Base-by-base conservation (phyloP, 2,888 invertebrate genomes). In the Rhingia rostrata region DNA sequence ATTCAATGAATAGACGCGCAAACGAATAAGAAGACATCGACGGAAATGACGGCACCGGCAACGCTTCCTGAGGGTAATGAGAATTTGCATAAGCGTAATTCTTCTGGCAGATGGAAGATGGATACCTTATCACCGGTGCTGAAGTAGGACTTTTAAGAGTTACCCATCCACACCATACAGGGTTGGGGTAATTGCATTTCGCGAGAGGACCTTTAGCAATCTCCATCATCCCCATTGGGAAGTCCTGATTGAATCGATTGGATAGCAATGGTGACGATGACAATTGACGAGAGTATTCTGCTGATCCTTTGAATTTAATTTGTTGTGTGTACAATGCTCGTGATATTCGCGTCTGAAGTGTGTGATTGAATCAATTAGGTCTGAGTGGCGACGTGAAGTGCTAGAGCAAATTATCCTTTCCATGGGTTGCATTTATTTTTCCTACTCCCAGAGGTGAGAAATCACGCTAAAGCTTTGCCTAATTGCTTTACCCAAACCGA, bases 321-420 rank as follows among this genome's bases (percentile, higher is more conserved):
- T 80, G 64, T 80, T 58, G 37, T 49, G 14, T 61, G 56, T 70
- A 63, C 63, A 61, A 45, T 53, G 35, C 45, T 41, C 72, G 51
- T 47, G 56, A 77, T 69, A 69, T 60, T 77, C 69, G 53, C 70
- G 70, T 82, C 75, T 84, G 80, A 84, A 80, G 69, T 74, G 77
- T 80, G 84, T 80, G 84, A 84, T 84, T 80, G 80, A 84, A 80
- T 84, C 84, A 84, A 80, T 84, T 84, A 80, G 75, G 54, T 49
- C 22, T 60, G 74, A 78, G 73, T 69, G 67, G 51, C 56, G 51
- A 67, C 43, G 67, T 79, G 63, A 80, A 79, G 79, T 74, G 70
- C 60, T 70, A 53, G 80, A 37, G 67, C 70, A 84, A 22, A 80
- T 80, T 84, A 84, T 84, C 84, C 74, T 75, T 74, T 70, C 54